Evolutionary conservation across 92 coral and sea anemone species (phyloP).

Genomic region (Heliopora coerulea): DNA sequence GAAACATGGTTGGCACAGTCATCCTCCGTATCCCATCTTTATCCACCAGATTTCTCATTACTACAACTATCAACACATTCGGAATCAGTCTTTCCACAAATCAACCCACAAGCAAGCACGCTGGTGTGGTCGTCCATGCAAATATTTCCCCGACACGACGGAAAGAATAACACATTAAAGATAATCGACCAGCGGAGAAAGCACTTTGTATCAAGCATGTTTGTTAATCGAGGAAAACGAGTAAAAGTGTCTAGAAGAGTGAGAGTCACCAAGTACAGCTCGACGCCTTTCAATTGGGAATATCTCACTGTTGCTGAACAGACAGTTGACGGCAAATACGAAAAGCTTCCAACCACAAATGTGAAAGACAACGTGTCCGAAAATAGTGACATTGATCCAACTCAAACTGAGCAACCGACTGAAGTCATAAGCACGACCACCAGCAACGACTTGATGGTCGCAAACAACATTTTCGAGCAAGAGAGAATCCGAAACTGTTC

Average conservation of each 20-base stretch:
- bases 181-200: background rate
- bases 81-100: background rate
- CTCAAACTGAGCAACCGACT: background rate
- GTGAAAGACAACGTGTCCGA: background rate
- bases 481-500: background rate
- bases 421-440: background rate
- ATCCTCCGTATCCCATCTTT: no score
- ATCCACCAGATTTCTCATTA: no score
- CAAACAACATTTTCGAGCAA: background rate
- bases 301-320: background rate
- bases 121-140: conserved; percentile 9
- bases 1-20: no score
- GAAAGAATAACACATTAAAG: background rate
- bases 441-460: background rate
- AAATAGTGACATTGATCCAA: background rate
- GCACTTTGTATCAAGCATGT: conserved; percentile 1
- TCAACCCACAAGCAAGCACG: background rate
- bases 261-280: background rate
- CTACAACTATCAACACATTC: background rate
- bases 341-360: no score
- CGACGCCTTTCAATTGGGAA: background rate
- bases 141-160: background rate
- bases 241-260: conserved; percentile 25
- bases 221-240: conserved; percentile 16
- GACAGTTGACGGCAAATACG: background rate